phyloP scores from a whole-genome alignment of 2,113 vertebrate species.

The Clarias macrocephalus region DNA sequence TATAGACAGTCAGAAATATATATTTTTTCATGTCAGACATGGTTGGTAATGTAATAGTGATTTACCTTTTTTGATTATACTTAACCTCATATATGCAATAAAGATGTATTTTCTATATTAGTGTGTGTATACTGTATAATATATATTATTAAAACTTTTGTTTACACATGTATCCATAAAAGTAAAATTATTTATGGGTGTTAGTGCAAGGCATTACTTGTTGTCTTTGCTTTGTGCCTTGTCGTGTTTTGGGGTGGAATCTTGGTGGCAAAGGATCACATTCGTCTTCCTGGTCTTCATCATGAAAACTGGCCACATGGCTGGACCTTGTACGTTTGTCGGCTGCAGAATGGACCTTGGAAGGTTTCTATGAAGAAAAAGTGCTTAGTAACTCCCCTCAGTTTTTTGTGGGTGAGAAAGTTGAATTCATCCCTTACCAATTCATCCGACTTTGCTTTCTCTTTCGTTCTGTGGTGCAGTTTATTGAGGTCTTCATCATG shows the following conservation, averaged over 20 bases:
- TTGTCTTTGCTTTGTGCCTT: constrained; percentile 38
- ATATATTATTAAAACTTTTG: background rate
- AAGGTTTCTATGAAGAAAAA: constrained; percentile 53
- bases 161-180: background rate
- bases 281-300: constrained; percentile 34
- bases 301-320: background rate
- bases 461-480: constrained; percentile 26
- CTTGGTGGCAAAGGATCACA: constrained; percentile 26
- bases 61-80: background rate
- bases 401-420: background rate
- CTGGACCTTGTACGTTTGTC: constrained; percentile 40
- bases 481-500: constrained; percentile 29
- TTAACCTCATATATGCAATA: background rate
- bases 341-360: constrained; percentile 34
- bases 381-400: background rate
- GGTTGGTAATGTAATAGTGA: background rate
- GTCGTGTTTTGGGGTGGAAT: constrained; percentile 44
- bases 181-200: background rate
- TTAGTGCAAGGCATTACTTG: constrained; percentile 46
- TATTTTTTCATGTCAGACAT: background rate
- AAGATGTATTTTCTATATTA: background rate
- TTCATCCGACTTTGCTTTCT: constrained; percentile 23
- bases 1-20: background rate
- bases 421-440: constrained; percentile 23
- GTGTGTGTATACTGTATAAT: background rate